These are phyloP conservation scores for Taxidea taxus DNA, from an alignment of 2,113 vertebrate genomes.

Conservation along the genomic window DNA sequence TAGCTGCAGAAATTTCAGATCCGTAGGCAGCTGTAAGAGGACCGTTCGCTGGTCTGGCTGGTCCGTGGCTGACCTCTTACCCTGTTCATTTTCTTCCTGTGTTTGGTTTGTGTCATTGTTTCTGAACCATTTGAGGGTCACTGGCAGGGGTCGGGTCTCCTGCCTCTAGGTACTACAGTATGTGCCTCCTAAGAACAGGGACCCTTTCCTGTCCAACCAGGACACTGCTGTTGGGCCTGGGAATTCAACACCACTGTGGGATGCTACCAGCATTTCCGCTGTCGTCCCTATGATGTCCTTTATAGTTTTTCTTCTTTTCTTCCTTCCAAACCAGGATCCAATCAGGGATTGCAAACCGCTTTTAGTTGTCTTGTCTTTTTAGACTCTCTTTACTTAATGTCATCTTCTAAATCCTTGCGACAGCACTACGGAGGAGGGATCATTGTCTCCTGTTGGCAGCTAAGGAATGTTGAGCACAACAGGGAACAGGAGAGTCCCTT, in stretches of 20 bases:
- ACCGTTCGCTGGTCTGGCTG: background rate
- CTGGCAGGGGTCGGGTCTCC: background rate
- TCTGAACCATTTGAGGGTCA: background rate
- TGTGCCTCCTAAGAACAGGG: background rate
- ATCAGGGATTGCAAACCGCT: accelerated
- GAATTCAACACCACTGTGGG: accelerated
- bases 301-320: background rate
- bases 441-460: background rate
- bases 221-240: accelerated
- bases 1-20: background rate
- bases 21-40: accelerated
- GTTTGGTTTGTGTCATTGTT: background rate
- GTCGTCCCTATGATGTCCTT: background rate
- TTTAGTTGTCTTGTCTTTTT: background rate
- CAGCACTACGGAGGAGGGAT: background rate
- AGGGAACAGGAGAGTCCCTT: background rate
- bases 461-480: background rate
- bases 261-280: background rate
- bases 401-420: background rate
- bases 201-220: background rate
- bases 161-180: background rate
- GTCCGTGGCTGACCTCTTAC: background rate
- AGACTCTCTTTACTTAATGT: background rate
- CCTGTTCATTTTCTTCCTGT: background rate
- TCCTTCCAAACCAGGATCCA: background rate